phyloP scores from a whole-genome alignment of 2,113 vertebrate genomes.

The Empidonax alnorum region DNA sequence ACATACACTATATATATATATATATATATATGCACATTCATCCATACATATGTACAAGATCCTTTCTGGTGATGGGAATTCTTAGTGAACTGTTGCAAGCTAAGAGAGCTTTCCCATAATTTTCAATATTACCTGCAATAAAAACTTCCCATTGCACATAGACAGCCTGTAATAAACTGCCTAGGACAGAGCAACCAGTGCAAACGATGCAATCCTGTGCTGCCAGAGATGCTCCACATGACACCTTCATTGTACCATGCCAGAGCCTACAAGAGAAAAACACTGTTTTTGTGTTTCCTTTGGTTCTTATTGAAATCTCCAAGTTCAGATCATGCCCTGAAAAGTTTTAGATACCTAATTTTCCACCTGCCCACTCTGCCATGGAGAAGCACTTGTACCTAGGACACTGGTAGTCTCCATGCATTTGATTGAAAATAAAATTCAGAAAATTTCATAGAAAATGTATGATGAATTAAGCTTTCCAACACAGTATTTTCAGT shows the following conservation, averaged over 20 bases:
- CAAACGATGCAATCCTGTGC: background rate
- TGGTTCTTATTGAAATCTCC: background rate
- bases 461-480: background rate
- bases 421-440: background rate
- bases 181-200: background rate
- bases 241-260: background rate
- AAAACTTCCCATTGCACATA: background rate
- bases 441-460: background rate
- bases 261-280: background rate
- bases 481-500: background rate
- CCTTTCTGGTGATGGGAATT: background rate
- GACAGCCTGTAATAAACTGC: background rate
- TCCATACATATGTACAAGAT: fast-evolving
- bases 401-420: background rate
- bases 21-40: fast-evolving
- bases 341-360: background rate
- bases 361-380: background rate
- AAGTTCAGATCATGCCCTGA: background rate
- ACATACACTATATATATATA: background rate
- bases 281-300: background rate
- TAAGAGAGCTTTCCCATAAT: background rate
- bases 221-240: background rate
- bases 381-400: background rate
- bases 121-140: background rate
- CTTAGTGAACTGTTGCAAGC: background rate